A percentile compares a stretch with the other conserved stretches of the same genome.
Conservation (phyloP, 1,140 invertebrate species). For the Aradophagus sp. region DNA sequence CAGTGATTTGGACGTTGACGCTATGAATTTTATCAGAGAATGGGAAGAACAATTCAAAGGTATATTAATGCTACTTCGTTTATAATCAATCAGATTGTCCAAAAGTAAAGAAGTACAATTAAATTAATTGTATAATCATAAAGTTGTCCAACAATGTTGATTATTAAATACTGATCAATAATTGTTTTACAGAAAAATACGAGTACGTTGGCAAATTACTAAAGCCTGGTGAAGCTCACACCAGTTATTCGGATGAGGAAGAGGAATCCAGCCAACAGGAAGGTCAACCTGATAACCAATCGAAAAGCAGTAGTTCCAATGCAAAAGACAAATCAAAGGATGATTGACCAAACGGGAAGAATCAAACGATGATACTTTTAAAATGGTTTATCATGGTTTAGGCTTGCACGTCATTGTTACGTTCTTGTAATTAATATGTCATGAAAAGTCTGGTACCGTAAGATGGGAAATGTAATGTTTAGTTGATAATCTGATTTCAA, state of each 20-base stretch:
- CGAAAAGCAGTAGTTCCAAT: conserved; percentile 72
- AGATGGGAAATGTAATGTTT: too few relatives aligned
- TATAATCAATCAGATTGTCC: too few relatives aligned
- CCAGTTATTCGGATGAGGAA: conserved; percentile 95
- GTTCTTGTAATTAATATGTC: conserved; percentile 35
- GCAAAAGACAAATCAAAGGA: conserved; percentile 65
- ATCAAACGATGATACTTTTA: conserved; percentile 51
- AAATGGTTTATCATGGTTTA: conserved; percentile 57
- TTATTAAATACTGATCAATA: not conserved
- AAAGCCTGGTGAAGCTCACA: conserved; percentile 92
- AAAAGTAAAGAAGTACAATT: too few relatives aligned
- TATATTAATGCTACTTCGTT: too few relatives aligned
- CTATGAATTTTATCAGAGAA: conserved; percentile 92
- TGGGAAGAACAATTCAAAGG: conserved; percentile 98
- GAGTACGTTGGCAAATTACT: conserved; percentile 92
- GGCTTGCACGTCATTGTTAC: conserved; percentile 63
- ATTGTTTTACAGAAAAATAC: conserved; percentile 90
- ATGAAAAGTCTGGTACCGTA: not conserved
- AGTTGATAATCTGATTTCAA: too few relatives aligned
- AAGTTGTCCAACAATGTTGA: too few relatives aligned
- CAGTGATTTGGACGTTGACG: conserved; percentile 90
- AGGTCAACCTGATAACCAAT: conserved; percentile 55
- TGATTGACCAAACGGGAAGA: conserved; percentile 66
- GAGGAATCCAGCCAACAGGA: conserved; percentile 78
- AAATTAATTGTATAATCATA: too few relatives aligned